Evolutionary conservation across 2,797 vertebrate genomes (phyloP).

Genomic region (Florisuga fusca): DNA sequence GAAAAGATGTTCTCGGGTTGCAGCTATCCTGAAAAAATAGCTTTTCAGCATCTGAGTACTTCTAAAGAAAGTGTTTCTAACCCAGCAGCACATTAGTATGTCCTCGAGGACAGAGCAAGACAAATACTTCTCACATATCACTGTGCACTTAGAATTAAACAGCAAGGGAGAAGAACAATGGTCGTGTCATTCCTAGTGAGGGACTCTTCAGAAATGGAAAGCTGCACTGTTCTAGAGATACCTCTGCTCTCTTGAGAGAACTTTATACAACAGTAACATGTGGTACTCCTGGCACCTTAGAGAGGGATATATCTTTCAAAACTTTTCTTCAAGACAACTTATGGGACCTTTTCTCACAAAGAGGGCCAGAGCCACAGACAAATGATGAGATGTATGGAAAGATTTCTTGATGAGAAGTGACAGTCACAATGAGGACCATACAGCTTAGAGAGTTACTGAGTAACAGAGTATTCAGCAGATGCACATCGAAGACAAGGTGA

Average conservation of each 20-base stretch:
- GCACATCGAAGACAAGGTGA: background rate
- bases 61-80: constrained; percentile 50
- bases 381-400: background rate
- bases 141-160: constrained; percentile 9
- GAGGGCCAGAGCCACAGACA: background rate
- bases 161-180: background rate
- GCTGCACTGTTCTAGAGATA: background rate
- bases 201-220: background rate
- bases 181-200: background rate
- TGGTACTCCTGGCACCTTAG: background rate
- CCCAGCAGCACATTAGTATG: constrained; percentile 49
- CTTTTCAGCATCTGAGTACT: constrained; percentile 25
- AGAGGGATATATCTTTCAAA: background rate
- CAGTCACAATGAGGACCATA: background rate
- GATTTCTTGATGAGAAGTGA: background rate
- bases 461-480: background rate
- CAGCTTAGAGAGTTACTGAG: background rate
- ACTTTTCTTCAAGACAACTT: background rate
- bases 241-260: background rate
- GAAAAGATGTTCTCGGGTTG: constrained; percentile 58
- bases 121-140: background rate
- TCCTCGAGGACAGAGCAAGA: constrained; percentile 56
- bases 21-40: constrained; percentile 32
- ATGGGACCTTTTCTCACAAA: background rate
- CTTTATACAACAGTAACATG: background rate